Conservation (phyloP, 2,113 vertebrate species). For the Onychorhynchus coronatus region DNA sequence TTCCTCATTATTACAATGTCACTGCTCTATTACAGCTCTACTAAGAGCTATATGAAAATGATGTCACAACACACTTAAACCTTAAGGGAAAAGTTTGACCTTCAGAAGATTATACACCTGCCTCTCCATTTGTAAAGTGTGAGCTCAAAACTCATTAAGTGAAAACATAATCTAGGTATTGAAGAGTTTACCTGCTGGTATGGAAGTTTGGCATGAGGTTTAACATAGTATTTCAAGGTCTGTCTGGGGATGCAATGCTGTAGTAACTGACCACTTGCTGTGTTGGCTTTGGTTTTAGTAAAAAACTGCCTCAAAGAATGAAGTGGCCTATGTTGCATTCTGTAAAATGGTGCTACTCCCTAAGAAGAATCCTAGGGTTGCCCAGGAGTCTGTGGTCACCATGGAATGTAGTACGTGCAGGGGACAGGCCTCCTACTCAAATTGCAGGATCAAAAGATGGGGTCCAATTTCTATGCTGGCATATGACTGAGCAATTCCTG, state of each 20-base stretch:
- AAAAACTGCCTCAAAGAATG: not conserved
- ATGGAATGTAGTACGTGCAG: not conserved
- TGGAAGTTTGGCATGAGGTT: not conserved
- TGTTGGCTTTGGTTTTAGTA: not conserved
- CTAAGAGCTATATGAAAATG: constrained; percentile 15
- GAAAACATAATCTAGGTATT: not conserved
- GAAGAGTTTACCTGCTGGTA: not conserved
- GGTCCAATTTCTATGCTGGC: not conserved
- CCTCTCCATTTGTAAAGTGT: constrained; percentile 29
- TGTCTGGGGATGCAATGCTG: not conserved
- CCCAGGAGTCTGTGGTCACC: not conserved
- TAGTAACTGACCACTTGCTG: not conserved
- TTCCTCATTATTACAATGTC: not conserved
- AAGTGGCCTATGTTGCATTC: not conserved
- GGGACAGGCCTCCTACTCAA: not conserved
- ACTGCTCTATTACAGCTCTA: not conserved
- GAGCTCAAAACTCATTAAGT: not conserved
- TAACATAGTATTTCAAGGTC: not conserved
- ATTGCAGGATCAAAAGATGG: not conserved
- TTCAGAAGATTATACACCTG: constrained; percentile 20
- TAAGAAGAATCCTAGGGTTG: accelerated
- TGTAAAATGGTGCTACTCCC: not conserved
- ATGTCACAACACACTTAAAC: constrained; percentile 12
- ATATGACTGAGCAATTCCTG: not conserved
- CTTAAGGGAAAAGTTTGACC: constrained; percentile 14